Evolutionary conservation across 2,888 invertebrate genomes (phyloP), one percentile per base, ranked within the genome.

Genomic region (Polymixis lichenea): DNA sequence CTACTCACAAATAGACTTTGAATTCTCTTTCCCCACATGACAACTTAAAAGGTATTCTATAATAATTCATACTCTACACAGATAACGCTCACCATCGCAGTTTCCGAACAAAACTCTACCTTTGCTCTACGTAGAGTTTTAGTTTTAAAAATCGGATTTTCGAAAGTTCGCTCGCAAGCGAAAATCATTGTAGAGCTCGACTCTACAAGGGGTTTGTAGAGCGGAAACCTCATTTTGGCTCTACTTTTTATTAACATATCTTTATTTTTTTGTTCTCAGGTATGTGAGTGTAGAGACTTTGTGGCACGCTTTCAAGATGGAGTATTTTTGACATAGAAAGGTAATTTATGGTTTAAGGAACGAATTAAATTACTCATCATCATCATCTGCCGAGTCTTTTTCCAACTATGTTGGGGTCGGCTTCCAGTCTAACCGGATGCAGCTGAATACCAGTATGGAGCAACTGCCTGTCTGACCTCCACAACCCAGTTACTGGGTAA

Each of bases 231-330:
- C 80, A 85, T 88, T 84, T 78, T 72, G 53, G 60, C 56, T 71
- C 61, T 28, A 60, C 64, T 78, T 83, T 75, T 83, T 84, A 83
- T 77, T 78, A 77, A 86, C 80, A 82, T 71, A 43, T 69, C 61
- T 74, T 71, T 65, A 46, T 72, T 84, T 86, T n/a, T 78, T 87
- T 87, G 74, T 87, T 81, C 53, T 1, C 86, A 87, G 87, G 86
- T 87, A 88, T 66, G 82, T 84, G 80, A 2, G 56, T 55, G 76
- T 38, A 9, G 70, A 66, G 25, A 25, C 65, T 71, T 49, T 75
- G 67, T 75, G 62, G 28, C n/a, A 32, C 11, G 61, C 11, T 70
- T 38, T 69, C 15, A 51, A 56, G 64, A 51, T 38, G 22, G 32
- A 53, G 53, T 61, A n/a, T n/a, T 75, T 70, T n/a, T 17, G 19